phyloP scores from a whole-genome alignment of 2,797 vertebrate species.

The Myotis findleyi region DNA sequence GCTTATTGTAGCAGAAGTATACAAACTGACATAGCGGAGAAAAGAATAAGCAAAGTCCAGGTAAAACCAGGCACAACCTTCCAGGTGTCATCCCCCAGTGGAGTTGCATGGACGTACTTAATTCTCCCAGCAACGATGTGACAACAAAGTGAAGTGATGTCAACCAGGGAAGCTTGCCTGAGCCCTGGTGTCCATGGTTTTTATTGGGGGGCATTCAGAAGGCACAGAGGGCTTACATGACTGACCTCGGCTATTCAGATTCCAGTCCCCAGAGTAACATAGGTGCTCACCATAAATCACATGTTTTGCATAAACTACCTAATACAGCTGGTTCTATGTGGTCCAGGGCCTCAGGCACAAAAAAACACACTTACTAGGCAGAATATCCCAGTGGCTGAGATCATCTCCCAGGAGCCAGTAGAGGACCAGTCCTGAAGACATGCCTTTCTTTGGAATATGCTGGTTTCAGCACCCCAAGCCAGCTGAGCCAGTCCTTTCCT shows the following conservation, averaged over 20 bases:
- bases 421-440: background rate
- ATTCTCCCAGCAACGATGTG: background rate
- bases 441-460: background rate
- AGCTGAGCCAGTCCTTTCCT: background rate
- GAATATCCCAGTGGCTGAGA: background rate
- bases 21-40: constrained; percentile 7
- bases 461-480: background rate
- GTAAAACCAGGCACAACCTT: background rate
- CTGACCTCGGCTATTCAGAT: background rate
- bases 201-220: background rate
- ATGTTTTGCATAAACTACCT: constrained; percentile 31
- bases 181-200: background rate
- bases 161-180: background rate
- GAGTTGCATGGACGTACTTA: background rate
- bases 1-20: background rate
- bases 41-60: background rate
- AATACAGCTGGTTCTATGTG: background rate
- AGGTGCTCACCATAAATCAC: background rate
- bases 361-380: constrained; percentile 26
- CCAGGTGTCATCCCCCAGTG: background rate
- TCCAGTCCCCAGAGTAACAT: background rate
- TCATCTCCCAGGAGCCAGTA: background rate
- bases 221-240: background rate
- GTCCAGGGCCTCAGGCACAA: background rate
- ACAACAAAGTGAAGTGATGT: background rate